Percentiles rank a stretch among this genome's conserved stretches.
These are phyloP conservation scores for Rhagonycha fulva DNA, from an alignment of 2,888 invertebrate genomes.

Conservation along the genomic window DNA sequence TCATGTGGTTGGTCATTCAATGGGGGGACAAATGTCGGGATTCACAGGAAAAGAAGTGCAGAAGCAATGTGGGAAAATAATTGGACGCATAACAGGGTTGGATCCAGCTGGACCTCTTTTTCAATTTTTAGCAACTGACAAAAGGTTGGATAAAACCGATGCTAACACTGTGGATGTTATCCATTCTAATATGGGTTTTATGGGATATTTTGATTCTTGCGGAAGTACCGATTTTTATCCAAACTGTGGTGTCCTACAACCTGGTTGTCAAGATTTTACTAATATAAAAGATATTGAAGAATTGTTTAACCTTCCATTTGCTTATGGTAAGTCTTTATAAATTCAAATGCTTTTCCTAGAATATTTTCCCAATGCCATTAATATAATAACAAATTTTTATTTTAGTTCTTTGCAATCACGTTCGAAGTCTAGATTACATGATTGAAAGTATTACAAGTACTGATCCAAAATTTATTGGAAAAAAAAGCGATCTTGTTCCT, in stretches of 20 bases:
- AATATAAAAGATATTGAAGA: neutral
- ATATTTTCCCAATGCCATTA: too few species aligned
- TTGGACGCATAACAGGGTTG: slow-evolving; percentile 4
- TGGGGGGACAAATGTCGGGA: slow-evolving; percentile 8
- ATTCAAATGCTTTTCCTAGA: too few species aligned
- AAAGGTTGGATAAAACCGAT: neutral
- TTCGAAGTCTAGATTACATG: neutral
- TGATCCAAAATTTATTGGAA: neutral
- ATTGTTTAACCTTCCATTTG: neutral
- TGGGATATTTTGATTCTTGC: slow-evolving; percentile 1
- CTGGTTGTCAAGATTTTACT: neutral
- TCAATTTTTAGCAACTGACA: neutral
- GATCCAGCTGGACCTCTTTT: slow-evolving; percentile 13
- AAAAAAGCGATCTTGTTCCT: neutral
- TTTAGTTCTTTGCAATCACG: slow-evolving; percentile 1
- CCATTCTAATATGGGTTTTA: neutral
- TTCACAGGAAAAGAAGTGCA: neutral
- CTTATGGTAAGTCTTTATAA: neutral
- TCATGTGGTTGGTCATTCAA: slow-evolving; percentile 5
- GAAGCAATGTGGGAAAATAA: neutral
- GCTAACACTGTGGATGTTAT: slow-evolving; percentile 4
- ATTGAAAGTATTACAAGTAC: slow-evolving; percentile 1
- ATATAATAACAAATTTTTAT: neutral
- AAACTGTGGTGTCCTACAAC: slow-evolving; percentile 5
- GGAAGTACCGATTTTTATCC: slow-evolving; percentile 6